Conservation (phyloP, 2,113 vertebrate species). For the Beaufortia kweichowensis region DNA sequence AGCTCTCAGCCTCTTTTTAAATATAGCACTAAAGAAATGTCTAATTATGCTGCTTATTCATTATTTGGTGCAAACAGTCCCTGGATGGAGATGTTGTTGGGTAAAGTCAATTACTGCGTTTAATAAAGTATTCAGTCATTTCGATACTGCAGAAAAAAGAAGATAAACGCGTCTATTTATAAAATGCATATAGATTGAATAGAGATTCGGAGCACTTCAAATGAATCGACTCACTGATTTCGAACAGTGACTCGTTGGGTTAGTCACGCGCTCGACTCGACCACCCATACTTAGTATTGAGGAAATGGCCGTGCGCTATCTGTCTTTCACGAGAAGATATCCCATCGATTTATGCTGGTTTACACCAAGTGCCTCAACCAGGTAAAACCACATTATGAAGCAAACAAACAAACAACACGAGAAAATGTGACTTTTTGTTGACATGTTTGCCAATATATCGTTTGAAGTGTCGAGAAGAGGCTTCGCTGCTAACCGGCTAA, state of each 20-base stretch:
- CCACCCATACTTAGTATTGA: neutral
- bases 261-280: slow-evolving; percentile 20
- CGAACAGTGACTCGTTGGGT: neutral
- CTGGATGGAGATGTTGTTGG: no score
- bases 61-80: no score
- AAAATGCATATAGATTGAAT: no score
- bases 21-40: no score
- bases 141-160: neutral
- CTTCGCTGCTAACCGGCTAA: neutral
- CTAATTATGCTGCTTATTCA: no score
- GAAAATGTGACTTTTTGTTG: neutral
- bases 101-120: neutral
- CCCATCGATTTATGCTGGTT: slow-evolving; percentile 32
- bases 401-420: neutral
- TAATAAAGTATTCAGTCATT: neutral
- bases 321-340: slow-evolving; percentile 42
- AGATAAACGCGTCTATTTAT: no score
- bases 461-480: neutral
- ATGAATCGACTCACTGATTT: slow-evolving; percentile 22
- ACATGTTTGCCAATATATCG: neutral
- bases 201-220: neutral
- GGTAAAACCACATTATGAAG: slow-evolving; percentile 33
- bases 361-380: slow-evolving; percentile 31
- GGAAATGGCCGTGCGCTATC: slow-evolving; percentile 57
- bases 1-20: no score